Evolutionary conservation across 2,113 vertebrate species (phyloP).

Genomic region (Colius striatus): DNA sequence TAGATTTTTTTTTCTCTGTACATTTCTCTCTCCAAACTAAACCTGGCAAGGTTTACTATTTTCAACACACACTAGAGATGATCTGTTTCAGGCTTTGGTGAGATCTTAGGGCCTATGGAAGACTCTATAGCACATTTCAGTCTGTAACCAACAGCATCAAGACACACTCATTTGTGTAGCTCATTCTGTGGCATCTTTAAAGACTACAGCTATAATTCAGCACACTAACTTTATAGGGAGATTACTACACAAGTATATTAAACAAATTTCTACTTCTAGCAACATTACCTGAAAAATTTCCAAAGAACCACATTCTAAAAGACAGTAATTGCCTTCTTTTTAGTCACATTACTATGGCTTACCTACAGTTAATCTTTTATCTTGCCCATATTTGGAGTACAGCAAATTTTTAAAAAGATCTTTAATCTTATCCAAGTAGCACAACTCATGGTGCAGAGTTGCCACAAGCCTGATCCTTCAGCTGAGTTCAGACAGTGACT

Average conservation of each 20-base stretch:
- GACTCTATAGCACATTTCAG: neutral
- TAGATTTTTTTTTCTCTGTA: neutral
- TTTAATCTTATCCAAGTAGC: neutral
- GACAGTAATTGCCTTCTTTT: neutral
- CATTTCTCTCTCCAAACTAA: neutral
- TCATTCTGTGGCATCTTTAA: neutral
- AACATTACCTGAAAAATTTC: neutral
- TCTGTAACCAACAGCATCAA: neutral
- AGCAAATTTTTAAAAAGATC: neutral
- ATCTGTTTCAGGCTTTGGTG: neutral
- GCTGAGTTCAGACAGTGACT: neutral
- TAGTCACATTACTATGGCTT: neutral
- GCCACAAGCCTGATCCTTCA: neutral
- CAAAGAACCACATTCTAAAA: neutral
- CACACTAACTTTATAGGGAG: neutral
- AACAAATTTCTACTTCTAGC: neutral
- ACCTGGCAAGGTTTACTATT: neutral
- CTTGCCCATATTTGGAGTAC: rapidly evolving
- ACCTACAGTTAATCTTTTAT: neutral
- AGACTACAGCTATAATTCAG: neutral
- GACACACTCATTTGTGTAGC: neutral
- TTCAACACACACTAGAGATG: neutral
- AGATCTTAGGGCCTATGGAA: too few species aligned
- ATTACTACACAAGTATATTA: neutral
- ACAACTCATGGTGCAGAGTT: neutral